Base-by-base conservation (phyloP, 2,888 invertebrate genomes). In the Nomada ruficornis region DNA sequence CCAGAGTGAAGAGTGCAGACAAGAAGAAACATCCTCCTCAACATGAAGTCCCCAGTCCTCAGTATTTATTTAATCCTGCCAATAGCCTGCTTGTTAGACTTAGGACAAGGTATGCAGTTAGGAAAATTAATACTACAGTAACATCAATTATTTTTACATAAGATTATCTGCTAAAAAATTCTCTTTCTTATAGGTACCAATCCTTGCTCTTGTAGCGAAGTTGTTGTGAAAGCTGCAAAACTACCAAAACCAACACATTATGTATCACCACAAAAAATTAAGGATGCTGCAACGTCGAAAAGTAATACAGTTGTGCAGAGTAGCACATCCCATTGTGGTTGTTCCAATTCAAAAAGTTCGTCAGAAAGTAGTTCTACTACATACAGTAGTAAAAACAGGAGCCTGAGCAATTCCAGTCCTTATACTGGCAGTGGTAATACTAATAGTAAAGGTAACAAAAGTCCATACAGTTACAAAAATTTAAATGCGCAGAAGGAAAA, bases 221-320 rank as follows among this genome's bases (percentile, higher is more conserved):
- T 92, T 26, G 80, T 93, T 20, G 93, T 94, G 50, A 92, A 93
- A 74, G 94, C 94, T 47, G 93, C 94, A 0, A 88, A 91, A 65
- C 78, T 92, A 23, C 91, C 93, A 18, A 89, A 81, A 42, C 90
- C 91, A 10, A 23, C 62, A 1, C 59, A 64, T 15, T 86, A 69
- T 20, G 88, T 84, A 2, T 79, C 89, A 0, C 86, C 86, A 1
- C 62, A 83, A 54, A 77, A 82, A 4, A 90, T 91, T 60, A 89
- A 85, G 26, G 80, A 87, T 60, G 89, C 90, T 20, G 82, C 77
- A 36, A 63, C 52, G 2, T 69, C 26, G 11, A 84, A 76, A 13
- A 75, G 20, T 60, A 69, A 47, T 10, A 13, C 55, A 44, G 20
- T 52, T 42, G 0, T 52, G 47, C 18, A 62, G 26, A 15, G 13